These are phyloP conservation scores for Drosophila paulistorum DNA, from an alignment of 1,140 invertebrate genomes.

Conservation along the genomic window DNA sequence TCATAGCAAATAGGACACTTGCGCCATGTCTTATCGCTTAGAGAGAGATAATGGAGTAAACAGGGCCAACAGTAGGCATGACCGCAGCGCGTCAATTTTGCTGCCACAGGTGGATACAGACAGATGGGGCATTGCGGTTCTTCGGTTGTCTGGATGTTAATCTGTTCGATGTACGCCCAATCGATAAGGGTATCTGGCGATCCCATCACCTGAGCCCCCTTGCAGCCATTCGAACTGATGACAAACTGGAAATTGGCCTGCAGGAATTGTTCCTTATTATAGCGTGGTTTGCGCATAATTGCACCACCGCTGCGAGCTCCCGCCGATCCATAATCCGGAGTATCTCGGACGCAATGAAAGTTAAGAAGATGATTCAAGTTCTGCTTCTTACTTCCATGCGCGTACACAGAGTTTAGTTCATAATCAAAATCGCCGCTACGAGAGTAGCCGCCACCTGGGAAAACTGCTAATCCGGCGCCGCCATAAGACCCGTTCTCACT, in stretches of 20 bases:
- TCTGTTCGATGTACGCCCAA: conserved; percentile 96
- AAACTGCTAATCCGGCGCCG: conserved; percentile 66
- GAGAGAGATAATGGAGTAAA: conserved; percentile 94
- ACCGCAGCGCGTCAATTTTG: conserved; percentile 96
- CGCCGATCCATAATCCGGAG: conserved; percentile 55
- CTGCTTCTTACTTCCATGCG: conserved; percentile 94
- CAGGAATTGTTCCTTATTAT: conserved; percentile 96
- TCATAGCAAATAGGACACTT: conserved; percentile 95
- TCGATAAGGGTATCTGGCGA: conserved; percentile 94
- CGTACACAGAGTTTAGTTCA: conserved; percentile 92
- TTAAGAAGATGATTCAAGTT: conserved; percentile 96
- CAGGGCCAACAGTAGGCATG: conserved; percentile 98
- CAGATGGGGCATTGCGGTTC: conserved; percentile 95
- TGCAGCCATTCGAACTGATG: conserved; percentile 88
- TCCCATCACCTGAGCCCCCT: conserved; percentile 86
- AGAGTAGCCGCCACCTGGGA: conserved; percentile 45
- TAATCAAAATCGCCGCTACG: conserved; percentile 83
- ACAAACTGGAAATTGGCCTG: conserved; percentile 98
- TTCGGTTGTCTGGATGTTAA: conserved; percentile 89
- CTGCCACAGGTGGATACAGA: conserved; percentile 91
- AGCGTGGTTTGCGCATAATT: conserved; percentile 84
- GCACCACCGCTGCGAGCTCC: conserved; percentile 82
- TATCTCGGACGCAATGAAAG: conserved; percentile 89
- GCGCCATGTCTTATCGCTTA: conserved; percentile 89
- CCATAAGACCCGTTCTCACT: conserved; percentile 52